Base-by-base conservation (phyloP, 2,113 vertebrate genomes). In the Gambusia holbrooki region DNA sequence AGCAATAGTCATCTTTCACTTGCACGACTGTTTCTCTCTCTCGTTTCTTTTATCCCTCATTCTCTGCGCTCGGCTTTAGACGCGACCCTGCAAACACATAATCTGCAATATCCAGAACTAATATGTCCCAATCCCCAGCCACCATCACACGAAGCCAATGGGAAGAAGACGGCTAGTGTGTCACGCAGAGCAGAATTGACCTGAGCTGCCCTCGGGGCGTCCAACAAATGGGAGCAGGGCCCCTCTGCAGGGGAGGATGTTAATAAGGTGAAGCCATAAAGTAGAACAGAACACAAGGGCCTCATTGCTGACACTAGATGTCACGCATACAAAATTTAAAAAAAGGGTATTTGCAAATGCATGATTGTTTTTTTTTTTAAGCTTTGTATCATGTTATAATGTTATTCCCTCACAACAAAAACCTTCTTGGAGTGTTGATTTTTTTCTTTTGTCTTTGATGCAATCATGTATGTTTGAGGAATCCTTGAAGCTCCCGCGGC, bases 61-160 rank as follows among this genome's bases (percentile, higher is more conserved):
- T 83, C 77, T 64, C 73, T 70, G 65, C 77, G 69, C 69, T 74
- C 73, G 73, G 84, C 62, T 84, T 76, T 85, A 86, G 84, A 84
- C 83, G 76, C 74, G 60, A 81, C 80, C 73, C 76, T 3, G 48
- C 85, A 85, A 87, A 88, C 83, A 87, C 83, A 89, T 89, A 91
- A 92, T 88, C 91, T 88, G 70, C 81, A 74, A 86, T 90, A 82
- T 87, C 84, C 76, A 90, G 70, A 84, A 74, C 65, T 79, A 86
- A 87, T 74, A 84, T 78, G 68, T 62, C 58, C 61, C 11, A 68
- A 71, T 75, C 77, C 63, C 66, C 79, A 74, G 74, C 71, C 66
- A 69, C 32, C 74, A 69, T 84, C 77, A 73, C 19, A 64, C 68
- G 15, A 84, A 60, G 66, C 68, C 80, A 8, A 33, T 42, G 63